Evolutionary conservation across 2,113 vertebrate species (phyloP).

Genomic region (Rissa tridactyla): DNA sequence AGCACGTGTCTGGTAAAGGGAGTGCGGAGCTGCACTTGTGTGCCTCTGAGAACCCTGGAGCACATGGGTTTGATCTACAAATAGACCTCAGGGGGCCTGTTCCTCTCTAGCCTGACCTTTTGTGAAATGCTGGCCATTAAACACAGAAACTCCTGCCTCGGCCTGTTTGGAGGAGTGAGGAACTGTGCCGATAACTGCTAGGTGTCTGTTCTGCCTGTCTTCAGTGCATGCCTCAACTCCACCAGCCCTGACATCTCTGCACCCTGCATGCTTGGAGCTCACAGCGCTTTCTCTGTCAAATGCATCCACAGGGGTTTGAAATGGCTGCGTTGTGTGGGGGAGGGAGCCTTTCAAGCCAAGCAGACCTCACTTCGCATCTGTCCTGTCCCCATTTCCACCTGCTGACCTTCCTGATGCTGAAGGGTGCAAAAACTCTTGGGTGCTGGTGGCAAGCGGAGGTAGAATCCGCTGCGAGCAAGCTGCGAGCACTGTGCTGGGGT

Average conservation of each 20-base stretch:
- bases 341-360: neutral
- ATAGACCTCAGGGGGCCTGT: neutral
- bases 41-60: neutral
- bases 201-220: neutral
- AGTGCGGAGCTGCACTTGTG: neutral
- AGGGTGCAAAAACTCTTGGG: neutral
- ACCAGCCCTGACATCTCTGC: neutral
- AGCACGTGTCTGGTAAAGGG: neutral
- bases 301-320: neutral
- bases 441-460: neutral
- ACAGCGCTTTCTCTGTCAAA: neutral
- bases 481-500: accelerated
- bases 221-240: neutral
- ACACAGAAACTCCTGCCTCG: neutral
- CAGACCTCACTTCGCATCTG: neutral
- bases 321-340: neutral
- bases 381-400: neutral
- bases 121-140: neutral
- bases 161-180: neutral
- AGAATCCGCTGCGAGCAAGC: neutral
- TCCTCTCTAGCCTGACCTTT: neutral
- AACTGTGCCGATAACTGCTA: neutral
- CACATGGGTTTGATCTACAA: neutral
- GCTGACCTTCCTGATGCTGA: neutral
- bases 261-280: neutral